Base-by-base conservation (phyloP, 1,140 invertebrate species). In the Drosophila punjabiensis region DNA sequence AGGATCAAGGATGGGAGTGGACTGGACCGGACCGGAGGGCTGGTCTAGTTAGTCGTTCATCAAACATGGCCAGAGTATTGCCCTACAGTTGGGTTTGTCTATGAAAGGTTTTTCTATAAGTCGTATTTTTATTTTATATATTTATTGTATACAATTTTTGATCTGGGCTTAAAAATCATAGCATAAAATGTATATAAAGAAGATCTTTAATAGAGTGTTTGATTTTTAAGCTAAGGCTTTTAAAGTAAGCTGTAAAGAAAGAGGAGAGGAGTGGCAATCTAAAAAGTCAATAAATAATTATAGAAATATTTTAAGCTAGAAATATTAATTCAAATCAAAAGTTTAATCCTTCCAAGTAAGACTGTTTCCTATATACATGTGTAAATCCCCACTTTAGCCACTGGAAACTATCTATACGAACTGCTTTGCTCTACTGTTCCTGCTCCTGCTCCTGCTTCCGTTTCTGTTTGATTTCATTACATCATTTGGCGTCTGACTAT, bases 401-500 rank as follows among this genome's bases (percentile, higher is more conserved):
- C 52, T 52, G 20, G 58, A 43, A 66, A 60, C 65, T 69, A 56
- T 63, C 18, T 62, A 56, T 63, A 28, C 35, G n/a, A 33, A 53
- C 53, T 74, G 70, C 68, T 52, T 52, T 52, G 70, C 35, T 32
- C 48, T 50, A 39, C 41, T 30, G 61, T 41, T 24, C n/a, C 32
- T 33, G 59, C 10, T 52, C 11, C 47, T n/a, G n/a, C n/a, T n/a
- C n/a, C n/a, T 47, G 77, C 68, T 80, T 50, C 64, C 67, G 69
- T 67, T 89, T 81, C 85, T 84, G 78, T 88, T 88, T 88, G 85
- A 88, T 88, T 88, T 88, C 69, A 88, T 88, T 88, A 85, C 85
- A 88, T 88, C 85, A 88, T 89, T 88, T 89, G 85, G 81, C 78
- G 86, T 89, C 78, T 84, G 85, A 89, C 85, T 85, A 89, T 89